Base-by-base conservation (phyloP, 2,888 invertebrate genomes). In the Stictocephala bisonia region DNA sequence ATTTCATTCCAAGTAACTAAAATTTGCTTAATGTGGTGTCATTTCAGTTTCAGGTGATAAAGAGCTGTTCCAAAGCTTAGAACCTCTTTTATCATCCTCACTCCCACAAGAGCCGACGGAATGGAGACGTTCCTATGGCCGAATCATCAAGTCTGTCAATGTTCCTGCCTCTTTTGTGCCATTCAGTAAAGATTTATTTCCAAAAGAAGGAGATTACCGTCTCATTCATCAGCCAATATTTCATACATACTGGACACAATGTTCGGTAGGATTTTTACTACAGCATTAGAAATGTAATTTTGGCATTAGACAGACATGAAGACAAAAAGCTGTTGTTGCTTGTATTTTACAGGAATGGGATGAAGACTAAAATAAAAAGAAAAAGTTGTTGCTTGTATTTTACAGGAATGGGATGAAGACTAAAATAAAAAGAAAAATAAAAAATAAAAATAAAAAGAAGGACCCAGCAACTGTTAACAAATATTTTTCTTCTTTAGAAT, bases 181-280 rank as follows among this genome's bases (percentile, higher is more conserved):
- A 64, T 95, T 93, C 82, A 91, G 91, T 82, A 90, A 90, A 75
- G 91, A 89, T 70, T 88, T 90, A 75, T 83, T 95, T 70, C 93
- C 93, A 53, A 89, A 90, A 75, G 91, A 90, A 60, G 89, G 88
- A 71, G 89, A 91, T 82, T 90, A 92, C 85, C 92, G 92, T 82
- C 88, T 97, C 56, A 87, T 96, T 74, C 92, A 94, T 79, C 92
- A 94, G 80, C 95, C 97, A 11, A 91, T 97, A 83, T 90, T 98
- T 82, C 96, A 98, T 84, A 93, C 95, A 74, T 98, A 93, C 84
- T 96, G 97, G 92, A 96, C 94, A 22, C 97, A 97, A 83, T 97
- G 97, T 88, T 90, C 90, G 83, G 97, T 97, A 87, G 87, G 90
- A 86, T 44, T 20, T 26, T 50, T 68, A 44, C 7, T 20, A 6